These are phyloP conservation scores for Arrhamphus sclerolepis DNA, from an alignment of 2,797 vertebrate genomes.

Conservation along the genomic window DNA sequence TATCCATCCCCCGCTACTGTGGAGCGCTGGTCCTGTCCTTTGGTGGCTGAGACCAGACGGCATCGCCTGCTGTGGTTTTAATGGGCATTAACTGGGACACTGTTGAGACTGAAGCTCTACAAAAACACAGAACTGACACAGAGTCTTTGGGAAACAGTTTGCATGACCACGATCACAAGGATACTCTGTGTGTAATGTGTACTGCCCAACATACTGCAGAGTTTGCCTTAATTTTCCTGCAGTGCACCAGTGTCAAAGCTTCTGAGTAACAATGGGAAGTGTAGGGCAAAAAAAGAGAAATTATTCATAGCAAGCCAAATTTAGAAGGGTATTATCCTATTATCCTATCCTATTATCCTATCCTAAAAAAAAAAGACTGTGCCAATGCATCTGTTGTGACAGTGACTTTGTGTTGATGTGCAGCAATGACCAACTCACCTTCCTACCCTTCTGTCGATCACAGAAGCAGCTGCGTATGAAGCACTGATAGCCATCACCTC, in stretches of 20 bases:
- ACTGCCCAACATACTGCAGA: constrained; percentile 5
- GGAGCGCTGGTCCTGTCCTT: constrained; percentile 23
- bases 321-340: too few relatives aligned
- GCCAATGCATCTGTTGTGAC: too few relatives aligned
- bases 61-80: constrained; percentile 61
- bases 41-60: constrained; percentile 50
- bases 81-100: constrained; percentile 62
- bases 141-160: constrained; percentile 22
- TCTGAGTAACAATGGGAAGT: too few relatives aligned
- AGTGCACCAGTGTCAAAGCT: background rate
- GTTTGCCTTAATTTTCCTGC: background rate
- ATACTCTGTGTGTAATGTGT: constrained; percentile 7
- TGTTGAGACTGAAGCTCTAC: constrained; percentile 62
- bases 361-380: too few relatives aligned
- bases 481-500: constrained; percentile 53
- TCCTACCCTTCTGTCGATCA: constrained; percentile 10
- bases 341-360: too few relatives aligned
- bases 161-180: constrained; percentile 14
- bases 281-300: background rate
- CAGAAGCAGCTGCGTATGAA: constrained; percentile 22
- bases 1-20: constrained; percentile 40
- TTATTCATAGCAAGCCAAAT: background rate
- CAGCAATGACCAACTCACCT: constrained; percentile 10
- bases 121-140: constrained; percentile 53
- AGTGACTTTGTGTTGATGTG: constrained; percentile 7